These are phyloP conservation scores for Brachyopa scutellaris DNA, from an alignment of 2,888 invertebrate species.

Conservation along the genomic window DNA sequence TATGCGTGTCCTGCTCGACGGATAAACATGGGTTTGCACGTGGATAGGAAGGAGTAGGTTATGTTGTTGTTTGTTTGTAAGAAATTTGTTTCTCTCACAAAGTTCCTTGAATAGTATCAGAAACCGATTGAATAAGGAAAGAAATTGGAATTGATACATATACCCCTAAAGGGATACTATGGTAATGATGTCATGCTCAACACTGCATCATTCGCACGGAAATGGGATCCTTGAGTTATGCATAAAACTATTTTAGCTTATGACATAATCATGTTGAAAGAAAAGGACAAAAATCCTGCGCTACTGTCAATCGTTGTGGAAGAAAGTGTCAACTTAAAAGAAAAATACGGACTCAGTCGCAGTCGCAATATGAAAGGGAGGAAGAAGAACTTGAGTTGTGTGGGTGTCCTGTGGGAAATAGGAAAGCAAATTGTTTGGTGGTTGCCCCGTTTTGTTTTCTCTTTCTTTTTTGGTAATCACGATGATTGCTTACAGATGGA, in stretches of 20 bases:
- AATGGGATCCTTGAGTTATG: not conserved
- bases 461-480: not conserved
- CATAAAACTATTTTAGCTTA: not conserved
- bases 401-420: conserved; percentile 16
- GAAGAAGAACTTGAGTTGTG: not conserved
- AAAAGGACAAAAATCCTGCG: not conserved
- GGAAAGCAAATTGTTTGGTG: not conserved
- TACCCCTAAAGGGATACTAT: not conserved
- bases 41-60: no score
- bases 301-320: not conserved
- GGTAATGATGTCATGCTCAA: conserved; percentile 17
- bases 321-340: not conserved
- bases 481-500: not conserved
- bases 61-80: no score
- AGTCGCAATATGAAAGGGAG: not conserved
- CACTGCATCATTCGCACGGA: not conserved
- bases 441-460: not conserved
- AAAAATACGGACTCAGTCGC: no score
- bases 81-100: no score
- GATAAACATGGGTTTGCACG: no score
- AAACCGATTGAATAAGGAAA: conserved; percentile 1
- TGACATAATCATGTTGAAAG: conserved; percentile 3
- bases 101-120: not conserved
- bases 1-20: no score
- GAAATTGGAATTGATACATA: not conserved